Base-by-base conservation (phyloP, 2,888 invertebrate genomes). In the Drosophila niveifrons region DNA sequence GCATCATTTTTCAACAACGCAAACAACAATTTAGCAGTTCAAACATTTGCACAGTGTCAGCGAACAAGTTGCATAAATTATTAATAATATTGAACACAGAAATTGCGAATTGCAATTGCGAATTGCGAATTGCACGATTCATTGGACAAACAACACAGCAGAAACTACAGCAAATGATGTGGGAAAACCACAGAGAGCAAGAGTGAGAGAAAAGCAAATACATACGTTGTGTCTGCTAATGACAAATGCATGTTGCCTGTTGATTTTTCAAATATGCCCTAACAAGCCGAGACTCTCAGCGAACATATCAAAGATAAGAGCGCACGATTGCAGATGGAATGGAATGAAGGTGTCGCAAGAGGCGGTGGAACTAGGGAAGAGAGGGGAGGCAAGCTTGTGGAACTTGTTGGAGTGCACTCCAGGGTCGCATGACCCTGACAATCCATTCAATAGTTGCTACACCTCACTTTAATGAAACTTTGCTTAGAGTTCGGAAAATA, bases 21-120 rank as follows among this genome's bases (percentile, higher is more conserved):
- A 55, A 41, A 41, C 56, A 51, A 50, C 59, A 69, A 63, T 47
- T 58, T 43, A 18, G 15, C 28, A 72, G 47, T 56, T 65, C 39
- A 84, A 84, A 81, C 82, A 81, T 87, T 87, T 87, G 68, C 66
- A 56, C 53, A 75, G 72, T 66, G 66, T 6, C 70, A 61, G 47
- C 69, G 63, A 75, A 70, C 81, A 86, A 78, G 66, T 83, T 88
- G 84, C 81, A 89, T 72, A 72, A 78, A 83, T 79, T 64, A 80
- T 74, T 70, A 84, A 69, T 61, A 77, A 53, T 52, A 44, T 56
- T 56, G 55, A 56, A 56, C 55, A 56, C 10, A 44, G 68, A 59
- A n/a, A n/a, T n/a, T n/a, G n/a, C n/a, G n/a, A n/a, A 67, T 62
- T 23, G 51, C 79, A 23, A 36, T 11, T 36, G 36, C 36, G n/a